Base-by-base conservation (phyloP, 2,797 vertebrate genomes). In the Salarias fasciatus region DNA sequence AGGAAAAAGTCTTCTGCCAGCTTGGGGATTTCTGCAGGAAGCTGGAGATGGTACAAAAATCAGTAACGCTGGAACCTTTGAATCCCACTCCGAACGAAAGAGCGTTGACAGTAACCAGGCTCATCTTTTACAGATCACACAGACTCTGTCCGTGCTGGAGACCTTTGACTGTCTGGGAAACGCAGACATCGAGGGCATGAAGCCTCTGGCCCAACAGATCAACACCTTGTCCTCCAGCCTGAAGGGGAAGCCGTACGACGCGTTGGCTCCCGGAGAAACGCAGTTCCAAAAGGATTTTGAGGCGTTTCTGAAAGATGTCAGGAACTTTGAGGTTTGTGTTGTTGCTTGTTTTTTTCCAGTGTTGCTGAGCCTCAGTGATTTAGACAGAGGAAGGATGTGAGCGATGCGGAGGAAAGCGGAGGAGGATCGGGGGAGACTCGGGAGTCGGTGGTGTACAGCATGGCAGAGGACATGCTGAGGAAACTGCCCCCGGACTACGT, bases 161-260 rank as follows among this genome's bases (percentile, higher is more conserved):
- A 92, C 74, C 2, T 95, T 93, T 69, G 71, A 72, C 28, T 64
- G 77, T 52, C 87, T 95, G 60, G 86, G 43, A 56, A 84, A 83
- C 56, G 95, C 93, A 41, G 90, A 93, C 10, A 92, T 95, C 0
- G 93, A 95, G 83, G 94, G 94, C 33, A 91, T 95, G 76, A 93
- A 94, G 63, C 65, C 51, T 53, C 63, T 95, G 67, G 88, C 92
- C 73, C 83, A 86, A 77, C 90, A 92, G 67, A 95, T 95, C 83
- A 88, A 85, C 77, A 90, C 84, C 70, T 85, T 87, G 51, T 91
- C 70, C 29, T 63, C 95, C 75, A 93, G n/a, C n/a, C n/a, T n/a
- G n/a, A n/a, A 93, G 84, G 93, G 87, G 64, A 94, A 87, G 61
- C 88, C 90, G 3, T 92, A 92, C 66, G 92, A 96, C 18, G 88